These are phyloP conservation scores for Drosophila histrio DNA, from an alignment of 2,888 invertebrate genomes.

Conservation along the genomic window DNA sequence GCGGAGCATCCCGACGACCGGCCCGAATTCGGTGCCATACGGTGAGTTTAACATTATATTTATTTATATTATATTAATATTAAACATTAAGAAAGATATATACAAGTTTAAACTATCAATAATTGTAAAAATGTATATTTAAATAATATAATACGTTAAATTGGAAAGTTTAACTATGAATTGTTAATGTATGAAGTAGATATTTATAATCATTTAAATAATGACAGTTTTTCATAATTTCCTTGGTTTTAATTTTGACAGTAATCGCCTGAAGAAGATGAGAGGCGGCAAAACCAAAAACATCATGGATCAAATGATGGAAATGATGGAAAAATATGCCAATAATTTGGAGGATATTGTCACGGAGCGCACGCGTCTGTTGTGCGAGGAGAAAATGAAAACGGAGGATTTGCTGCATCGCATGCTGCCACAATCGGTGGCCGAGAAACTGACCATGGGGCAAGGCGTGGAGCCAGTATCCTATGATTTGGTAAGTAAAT, in stretches of 20 bases:
- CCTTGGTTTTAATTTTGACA: constrained; percentile 26
- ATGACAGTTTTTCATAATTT: neutral
- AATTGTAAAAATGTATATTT: too few species aligned
- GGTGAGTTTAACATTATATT: constrained; percentile 85
- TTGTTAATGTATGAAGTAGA: too few species aligned
- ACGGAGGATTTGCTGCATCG: constrained; percentile 96
- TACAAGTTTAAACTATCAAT: neutral
- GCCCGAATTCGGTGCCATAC: constrained; percentile 93
- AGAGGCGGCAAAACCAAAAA: constrained; percentile 93
- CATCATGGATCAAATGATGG: constrained; percentile 99
- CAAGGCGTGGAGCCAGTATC: constrained; percentile 96
- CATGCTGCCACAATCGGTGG: constrained; percentile 97
- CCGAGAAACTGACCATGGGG: constrained; percentile 93
- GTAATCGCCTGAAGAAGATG: constrained; percentile 92
- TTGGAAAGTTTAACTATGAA: neutral
- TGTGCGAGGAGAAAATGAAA: constrained; percentile 96
- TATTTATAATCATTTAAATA: too few species aligned
- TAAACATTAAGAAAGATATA: too few species aligned
- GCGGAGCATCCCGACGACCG: constrained; percentile 91
- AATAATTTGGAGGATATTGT: constrained; percentile 97
- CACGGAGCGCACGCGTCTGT: constrained; percentile 93
- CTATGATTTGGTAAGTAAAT: constrained; percentile 91
- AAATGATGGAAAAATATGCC: constrained; percentile 98
- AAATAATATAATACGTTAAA: neutral
- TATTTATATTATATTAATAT: too few species aligned